phyloP scores from a whole-genome alignment of 2,888 invertebrate genomes.

The Caenorhabditis doughertyi region DNA sequence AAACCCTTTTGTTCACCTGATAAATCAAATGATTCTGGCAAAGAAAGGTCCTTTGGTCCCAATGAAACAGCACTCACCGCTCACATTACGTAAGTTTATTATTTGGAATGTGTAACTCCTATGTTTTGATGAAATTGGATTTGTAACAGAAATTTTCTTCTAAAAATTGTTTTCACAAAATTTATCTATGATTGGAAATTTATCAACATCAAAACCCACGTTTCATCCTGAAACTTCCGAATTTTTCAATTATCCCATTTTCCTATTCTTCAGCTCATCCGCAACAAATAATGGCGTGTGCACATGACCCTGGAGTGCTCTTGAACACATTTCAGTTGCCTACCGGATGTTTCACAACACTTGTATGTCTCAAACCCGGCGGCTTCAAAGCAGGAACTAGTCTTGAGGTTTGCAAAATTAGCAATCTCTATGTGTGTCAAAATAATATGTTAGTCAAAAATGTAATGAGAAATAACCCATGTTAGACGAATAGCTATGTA shows the following conservation, averaged over 20 bases:
- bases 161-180: background rate
- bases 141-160: too few species aligned
- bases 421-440: background rate
- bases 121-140: background rate
- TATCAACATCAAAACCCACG: too few species aligned
- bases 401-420: constrained; percentile 44
- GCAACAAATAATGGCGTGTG: constrained; percentile 57
- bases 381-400: constrained; percentile 61
- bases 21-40: constrained; percentile 35
- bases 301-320: constrained; percentile 57
- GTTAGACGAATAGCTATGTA: constrained; percentile 2
- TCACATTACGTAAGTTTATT: constrained; percentile 42
- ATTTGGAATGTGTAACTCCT: too few species aligned
- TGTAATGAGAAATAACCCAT: background rate
- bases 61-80: constrained; percentile 47
- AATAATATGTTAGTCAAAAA: background rate
- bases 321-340: constrained; percentile 63
- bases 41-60: constrained; percentile 34
- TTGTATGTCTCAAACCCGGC: constrained; percentile 59
- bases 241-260: background rate
- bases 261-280: constrained; percentile 50
- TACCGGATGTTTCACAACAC: constrained; percentile 62
- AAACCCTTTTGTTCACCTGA: constrained; percentile 28
- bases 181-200: background rate
- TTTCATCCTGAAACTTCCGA: too few species aligned